phyloP scores from a whole-genome alignment of 1,140 invertebrate genomes.

The Doryteuthis pealeii region DNA sequence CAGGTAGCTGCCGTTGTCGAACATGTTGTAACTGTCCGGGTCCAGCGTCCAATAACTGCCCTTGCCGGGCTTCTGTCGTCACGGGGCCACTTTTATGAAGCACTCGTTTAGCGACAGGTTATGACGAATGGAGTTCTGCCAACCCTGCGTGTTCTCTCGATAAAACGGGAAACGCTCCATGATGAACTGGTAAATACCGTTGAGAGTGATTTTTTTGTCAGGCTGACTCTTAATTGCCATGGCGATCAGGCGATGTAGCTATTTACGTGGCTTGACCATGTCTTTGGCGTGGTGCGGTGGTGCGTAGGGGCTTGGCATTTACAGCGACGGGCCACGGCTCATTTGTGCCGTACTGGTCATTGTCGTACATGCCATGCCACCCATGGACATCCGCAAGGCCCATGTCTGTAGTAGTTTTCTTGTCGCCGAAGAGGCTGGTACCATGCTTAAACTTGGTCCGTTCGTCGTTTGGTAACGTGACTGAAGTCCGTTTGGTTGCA shows the following conservation, averaged over 20 bases:
- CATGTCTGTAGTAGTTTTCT: slow-evolving; percentile 41
- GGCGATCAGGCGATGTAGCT: slow-evolving; percentile 98
- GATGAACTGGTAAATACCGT: slow-evolving; percentile 98
- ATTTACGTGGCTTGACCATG: slow-evolving; percentile 90
- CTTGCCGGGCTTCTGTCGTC: slow-evolving; percentile 67
- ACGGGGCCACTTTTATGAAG: slow-evolving; percentile 64
- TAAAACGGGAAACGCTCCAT: slow-evolving; percentile 98
- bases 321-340: slow-evolving; percentile 42
- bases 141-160: slow-evolving; percentile 73
- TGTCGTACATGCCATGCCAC: slow-evolving; percentile 44
- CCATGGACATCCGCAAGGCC: slow-evolving; percentile 46
- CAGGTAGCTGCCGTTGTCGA: slow-evolving; percentile 95
- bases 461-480: slow-evolving; percentile 38
- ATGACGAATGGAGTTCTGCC: slow-evolving; percentile 65
- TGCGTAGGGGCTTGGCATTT: slow-evolving; percentile 60
- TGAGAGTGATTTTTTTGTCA: slow-evolving; percentile 92
- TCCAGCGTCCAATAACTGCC: slow-evolving; percentile 97
- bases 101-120: slow-evolving; percentile 66
- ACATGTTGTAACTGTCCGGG: slow-evolving; percentile 97
- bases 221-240: slow-evolving; percentile 96
- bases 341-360: slow-evolving; percentile 46
- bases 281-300: slow-evolving; percentile 51
- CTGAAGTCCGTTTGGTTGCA: slow-evolving; percentile 40
- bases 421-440: slow-evolving; percentile 44
- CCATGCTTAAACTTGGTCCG: slow-evolving; percentile 37